Percentiles rank a stretch among this genome's conserved stretches.
Conservation (phyloP, 2,113 vertebrate species). For the Pollimyrus isidori region DNA sequence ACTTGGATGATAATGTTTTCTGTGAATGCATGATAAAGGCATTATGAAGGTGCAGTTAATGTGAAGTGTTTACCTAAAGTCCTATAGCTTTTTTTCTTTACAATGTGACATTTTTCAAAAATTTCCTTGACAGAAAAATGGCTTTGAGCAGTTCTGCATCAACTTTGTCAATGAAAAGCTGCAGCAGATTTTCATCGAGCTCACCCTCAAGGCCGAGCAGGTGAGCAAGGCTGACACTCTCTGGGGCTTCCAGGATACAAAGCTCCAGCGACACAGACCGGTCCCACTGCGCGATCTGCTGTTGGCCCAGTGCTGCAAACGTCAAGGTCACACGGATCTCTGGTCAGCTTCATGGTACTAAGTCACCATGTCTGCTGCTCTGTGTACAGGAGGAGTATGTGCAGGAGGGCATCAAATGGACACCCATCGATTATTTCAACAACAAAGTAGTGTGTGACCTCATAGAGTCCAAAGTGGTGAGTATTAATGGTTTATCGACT, state of each 20-base stretch:
- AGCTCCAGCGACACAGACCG: background rate
- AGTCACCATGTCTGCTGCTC: background rate
- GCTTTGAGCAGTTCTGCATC: constrained; percentile 75
- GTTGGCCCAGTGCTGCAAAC: background rate
- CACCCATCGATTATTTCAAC: constrained; percentile 72
- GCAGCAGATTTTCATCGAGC: constrained; percentile 75
- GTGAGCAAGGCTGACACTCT: constrained; percentile 33
- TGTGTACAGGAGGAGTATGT: constrained; percentile 68
- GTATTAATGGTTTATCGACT: constrained; percentile 24
- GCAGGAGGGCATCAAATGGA: constrained; percentile 72
- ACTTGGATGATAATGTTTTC: background rate
- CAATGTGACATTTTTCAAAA: background rate
- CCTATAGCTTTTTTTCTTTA: background rate
- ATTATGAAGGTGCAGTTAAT: background rate
- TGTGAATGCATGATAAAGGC: background rate
- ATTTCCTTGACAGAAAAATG: constrained; percentile 57
- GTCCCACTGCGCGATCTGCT: background rate
- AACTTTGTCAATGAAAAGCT: constrained; percentile 78
- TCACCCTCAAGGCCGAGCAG: constrained; percentile 75
- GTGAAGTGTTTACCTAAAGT: background rate
- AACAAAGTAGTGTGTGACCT: constrained; percentile 77
- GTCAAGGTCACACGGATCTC: background rate
- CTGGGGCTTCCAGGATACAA: background rate
- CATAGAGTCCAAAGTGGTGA: constrained; percentile 74
- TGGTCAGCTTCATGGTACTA: background rate